Base-by-base conservation (phyloP, 2,888 invertebrate genomes). In the Stenchaetothrips biformis region DNA sequence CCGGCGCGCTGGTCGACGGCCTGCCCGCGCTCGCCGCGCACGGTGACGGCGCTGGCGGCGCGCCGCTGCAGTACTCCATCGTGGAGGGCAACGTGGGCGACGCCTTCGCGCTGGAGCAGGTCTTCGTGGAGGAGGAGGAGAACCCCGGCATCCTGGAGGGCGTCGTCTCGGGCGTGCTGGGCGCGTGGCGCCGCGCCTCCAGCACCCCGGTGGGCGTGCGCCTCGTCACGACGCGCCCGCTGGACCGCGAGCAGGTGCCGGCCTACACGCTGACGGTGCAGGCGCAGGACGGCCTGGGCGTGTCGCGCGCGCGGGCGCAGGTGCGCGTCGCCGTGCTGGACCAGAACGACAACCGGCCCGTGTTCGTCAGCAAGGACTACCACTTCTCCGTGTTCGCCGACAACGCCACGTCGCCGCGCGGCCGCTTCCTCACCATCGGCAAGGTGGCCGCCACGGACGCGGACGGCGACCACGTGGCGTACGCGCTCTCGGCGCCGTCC, bases 381-480 rank as follows among this genome's bases (percentile, higher is more conserved):
- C 91, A 92, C 83, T 96, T 96, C 85, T 85, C 86, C 48, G 85
- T 88, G 87, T 82, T 85, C 85, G 89, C 92, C 84, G 89, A 94
- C 37, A 84, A 85, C 79, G 86, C 87, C 85, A 81, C 82, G 18
- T 85, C 84, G 62, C 1, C 85, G 7, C 84, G 84, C 0, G 82
- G 79, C 0, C 79, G 95, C 81, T 97, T 96, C 86, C 90, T 92
- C 1, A 92, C 92, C 53, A 91, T 98, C 82, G 97, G 96, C 0
- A 92, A 91, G 85, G 95, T 98, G 18, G 91, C 92, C 82, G 98
- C 98, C 0, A 91, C 90, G 80, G 98, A 98, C 86, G 93, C 93
- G 0, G 98, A 98, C 86, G 95, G 95, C n/a, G 96, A 97, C 87
- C 92, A 92, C 84, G 91, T 97, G n/a, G 94, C 95, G 79, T 98